phyloP scores from a whole-genome alignment of 2,113 vertebrate species.

The Gasterosteus nipponicus region DNA sequence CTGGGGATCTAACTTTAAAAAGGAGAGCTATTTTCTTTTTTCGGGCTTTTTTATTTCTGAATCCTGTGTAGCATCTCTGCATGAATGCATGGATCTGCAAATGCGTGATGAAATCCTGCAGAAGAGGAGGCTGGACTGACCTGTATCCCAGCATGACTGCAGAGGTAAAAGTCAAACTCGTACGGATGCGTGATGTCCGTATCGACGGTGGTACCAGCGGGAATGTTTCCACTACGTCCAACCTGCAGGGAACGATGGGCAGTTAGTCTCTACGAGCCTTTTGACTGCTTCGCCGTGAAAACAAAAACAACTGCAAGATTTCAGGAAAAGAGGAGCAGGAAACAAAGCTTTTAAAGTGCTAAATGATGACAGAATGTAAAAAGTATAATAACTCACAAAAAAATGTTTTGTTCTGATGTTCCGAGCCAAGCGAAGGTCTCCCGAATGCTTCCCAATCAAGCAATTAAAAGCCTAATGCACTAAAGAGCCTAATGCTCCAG shows the following conservation, averaged over 20 bases:
- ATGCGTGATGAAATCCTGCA: constrained; percentile 2
- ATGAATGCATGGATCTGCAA: background rate
- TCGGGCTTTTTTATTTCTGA: background rate
- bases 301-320: constrained; percentile 1
- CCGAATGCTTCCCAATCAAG: constrained; percentile 52
- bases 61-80: background rate
- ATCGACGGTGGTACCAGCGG: constrained; percentile 97
- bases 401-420: constrained; percentile 17
- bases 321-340: background rate
- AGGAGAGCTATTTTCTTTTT: background rate
- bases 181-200: constrained; percentile 98
- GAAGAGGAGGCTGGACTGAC: constrained; percentile 71
- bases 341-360: constrained; percentile 34
- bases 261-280: background rate
- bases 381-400: constrained; percentile 17
- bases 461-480: constrained; percentile 60
- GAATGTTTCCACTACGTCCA: constrained; percentile 98
- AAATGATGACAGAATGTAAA: background rate
- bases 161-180: constrained; percentile 99
- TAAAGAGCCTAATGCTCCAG: constrained; percentile 56
- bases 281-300: background rate
- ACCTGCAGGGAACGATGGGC: constrained; percentile 79
- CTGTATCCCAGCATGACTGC: constrained; percentile 99
- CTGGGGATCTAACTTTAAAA: background rate
- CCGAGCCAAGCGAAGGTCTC: constrained; percentile 22